These are phyloP conservation scores for Chrysoperla carnea DNA, from an alignment of 1,140 invertebrate species.

Conservation along the genomic window DNA sequence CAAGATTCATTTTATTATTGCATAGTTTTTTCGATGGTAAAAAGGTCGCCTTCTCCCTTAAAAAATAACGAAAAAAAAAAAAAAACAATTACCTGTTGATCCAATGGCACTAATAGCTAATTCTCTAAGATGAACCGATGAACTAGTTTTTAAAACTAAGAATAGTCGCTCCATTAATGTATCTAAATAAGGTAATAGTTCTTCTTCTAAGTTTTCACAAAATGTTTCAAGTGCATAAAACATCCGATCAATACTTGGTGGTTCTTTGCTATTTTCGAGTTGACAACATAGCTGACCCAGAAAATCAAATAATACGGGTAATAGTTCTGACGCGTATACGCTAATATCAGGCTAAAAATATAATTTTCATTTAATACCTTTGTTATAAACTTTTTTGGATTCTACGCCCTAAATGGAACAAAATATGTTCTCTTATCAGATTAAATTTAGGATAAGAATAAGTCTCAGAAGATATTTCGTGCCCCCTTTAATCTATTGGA, in stretches of 20 bases:
- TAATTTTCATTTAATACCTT: too few relatives aligned
- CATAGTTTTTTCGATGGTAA: too few relatives aligned
- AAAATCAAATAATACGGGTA: constrained; percentile 58
- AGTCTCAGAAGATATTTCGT: too few relatives aligned
- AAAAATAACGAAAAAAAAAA: too few relatives aligned
- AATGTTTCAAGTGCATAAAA: constrained; percentile 71
- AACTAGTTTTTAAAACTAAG: constrained; percentile 34
- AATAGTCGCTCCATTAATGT: constrained; percentile 52
- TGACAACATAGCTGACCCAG: constrained; percentile 36
- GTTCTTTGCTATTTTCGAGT: constrained; percentile 34
- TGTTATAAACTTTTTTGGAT: too few relatives aligned
- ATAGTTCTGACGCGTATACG: constrained; percentile 44
- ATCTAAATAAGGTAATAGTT: constrained; percentile 50
- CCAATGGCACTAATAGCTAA: constrained; percentile 50
- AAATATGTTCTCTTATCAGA: too few relatives aligned
- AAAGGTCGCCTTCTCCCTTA: too few relatives aligned
- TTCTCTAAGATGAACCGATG: constrained; percentile 37
- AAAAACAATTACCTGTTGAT: constrained; percentile 25
- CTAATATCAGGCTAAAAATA: constrained; percentile 57
- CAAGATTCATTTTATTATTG: too few relatives aligned
- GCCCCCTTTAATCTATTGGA: too few relatives aligned
- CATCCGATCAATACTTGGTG: constrained; percentile 44
- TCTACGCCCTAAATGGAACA: too few relatives aligned
- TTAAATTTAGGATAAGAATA: too few relatives aligned
- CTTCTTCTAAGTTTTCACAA: constrained; percentile 58